These are phyloP conservation scores for Leptopilina drosophilae DNA, from an alignment of 2,888 invertebrate species.

Conservation along the genomic window DNA sequence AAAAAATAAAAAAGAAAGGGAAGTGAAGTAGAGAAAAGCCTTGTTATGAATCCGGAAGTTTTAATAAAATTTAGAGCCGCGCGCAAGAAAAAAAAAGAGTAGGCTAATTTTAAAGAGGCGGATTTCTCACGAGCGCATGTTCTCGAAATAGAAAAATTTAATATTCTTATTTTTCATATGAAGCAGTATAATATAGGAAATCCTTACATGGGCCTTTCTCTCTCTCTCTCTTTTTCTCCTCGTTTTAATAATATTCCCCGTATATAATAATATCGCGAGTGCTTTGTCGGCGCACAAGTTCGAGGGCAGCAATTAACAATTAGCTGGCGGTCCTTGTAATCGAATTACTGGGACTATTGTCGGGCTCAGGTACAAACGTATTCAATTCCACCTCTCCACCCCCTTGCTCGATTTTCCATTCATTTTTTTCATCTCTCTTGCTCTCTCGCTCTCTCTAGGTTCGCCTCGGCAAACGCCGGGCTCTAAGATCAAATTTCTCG, in stretches of 20 bases:
- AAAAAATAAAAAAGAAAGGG: not conserved
- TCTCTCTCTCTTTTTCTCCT: conserved; percentile 51
- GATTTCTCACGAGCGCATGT: conserved; percentile 31
- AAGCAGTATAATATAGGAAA: conserved; percentile 36
- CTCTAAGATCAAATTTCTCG: conserved; percentile 73
- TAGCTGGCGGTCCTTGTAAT: conserved; percentile 77
- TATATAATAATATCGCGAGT: conserved; percentile 63
- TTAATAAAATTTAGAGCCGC: conserved; percentile 14
- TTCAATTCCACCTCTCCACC: conserved; percentile 67
- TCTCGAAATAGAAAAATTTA: not conserved
- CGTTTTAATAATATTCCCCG: conserved; percentile 71
- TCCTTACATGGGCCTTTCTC: conserved; percentile 56
- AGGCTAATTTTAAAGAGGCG: conserved; percentile 23
- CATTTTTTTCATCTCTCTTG: conserved; percentile 56
- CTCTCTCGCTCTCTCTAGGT: conserved; percentile 54
- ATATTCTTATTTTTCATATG: conserved; percentile 31
- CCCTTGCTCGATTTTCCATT: conserved; percentile 57
- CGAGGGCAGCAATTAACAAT: conserved; percentile 76
- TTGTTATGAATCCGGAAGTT: conserved; percentile 5
- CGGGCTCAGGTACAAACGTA: conserved; percentile 76
- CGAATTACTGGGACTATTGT: conserved; percentile 76
- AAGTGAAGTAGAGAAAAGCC: not conserved
- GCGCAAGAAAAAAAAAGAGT: not conserved
- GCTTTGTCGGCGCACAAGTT: conserved; percentile 70
- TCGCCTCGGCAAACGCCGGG: conserved; percentile 45